Evolutionary conservation across 2,888 invertebrate species (phyloP), one percentile per base, ranked within the genome.

Genomic region (Scelioninae gen. 2): DNA sequence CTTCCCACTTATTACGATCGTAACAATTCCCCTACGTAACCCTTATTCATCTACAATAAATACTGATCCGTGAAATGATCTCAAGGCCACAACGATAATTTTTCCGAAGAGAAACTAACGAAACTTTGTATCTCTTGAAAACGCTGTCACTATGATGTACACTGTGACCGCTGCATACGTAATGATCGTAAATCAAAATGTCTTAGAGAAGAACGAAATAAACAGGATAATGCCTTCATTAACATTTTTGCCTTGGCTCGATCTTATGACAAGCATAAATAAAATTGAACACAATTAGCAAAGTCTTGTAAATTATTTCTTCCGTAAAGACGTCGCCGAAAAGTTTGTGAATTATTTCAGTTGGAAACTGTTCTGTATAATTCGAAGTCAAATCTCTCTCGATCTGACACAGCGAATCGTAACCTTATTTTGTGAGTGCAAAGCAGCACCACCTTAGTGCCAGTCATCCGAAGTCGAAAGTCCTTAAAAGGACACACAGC

Each of bases 401-500:
- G 33, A 31, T 39, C 37, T 25, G 25, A 45, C 53, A 33, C 19
- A 15, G 13, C 7, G 41, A 39, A 48, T 15, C 18, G 46, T 48
- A 46, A 41, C 33, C 57, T 58, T 65, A 55, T 65, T 65, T 55
- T 25, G 41, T 43, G 13, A 43, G 46, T 39, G 39, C 55, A 31
- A 55, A 53, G 28, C 57, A n/a, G 45, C 48, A 19, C 46, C 60
- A 69, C 61, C 69, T 69, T 58, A 71, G 48, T 35, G 52, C 63
- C 53, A 60, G 18, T 39, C 60, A 50, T 35, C 25, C 58, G 33
- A 48, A 55, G 61, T 55, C 35, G 72, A 72, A 72, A 55, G 65
- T 67, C 72, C 72, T 61, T 58, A 68, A 74, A 67, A 67, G 67
- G 71, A 58, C 69, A 57, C 53, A 46, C 53, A 22, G 46, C 41